Base-by-base conservation (phyloP, 2,113 vertebrate genomes). In the Hemibagrus wyckioides region DNA sequence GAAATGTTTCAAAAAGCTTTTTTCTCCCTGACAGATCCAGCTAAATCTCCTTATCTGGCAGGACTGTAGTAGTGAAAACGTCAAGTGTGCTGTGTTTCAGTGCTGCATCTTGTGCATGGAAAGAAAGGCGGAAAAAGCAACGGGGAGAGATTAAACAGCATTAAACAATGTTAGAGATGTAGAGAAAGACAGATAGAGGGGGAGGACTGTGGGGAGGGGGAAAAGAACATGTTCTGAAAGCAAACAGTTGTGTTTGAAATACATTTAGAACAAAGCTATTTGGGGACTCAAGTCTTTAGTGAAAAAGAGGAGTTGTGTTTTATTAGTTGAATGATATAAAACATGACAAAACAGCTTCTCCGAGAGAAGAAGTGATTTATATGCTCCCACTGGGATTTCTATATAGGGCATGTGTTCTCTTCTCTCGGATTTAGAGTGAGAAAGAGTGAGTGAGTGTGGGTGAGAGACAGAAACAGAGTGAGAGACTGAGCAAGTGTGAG, bases 291-390 rank as follows among this genome's bases (percentile, higher is more conserved):
- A 91, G 93, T 93, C 92, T 93, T 93, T 94, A 94, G 92, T 93
- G 21, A 30, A 80, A 75, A 87, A 90, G 90, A 92, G 89, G 90
- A 92, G 93, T 92, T 91, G 89, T 89, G 91, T 95, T 94, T 94
- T 94, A 94, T 94, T 94, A 94, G 92, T 92, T 92, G 93, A 94
- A 94, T 80, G 90, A 93, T 94, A 95, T 94, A 93, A 95, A 95
- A 94, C 93, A 95, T 93, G 93, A 94, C 93, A 94, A 95, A 95
- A 94, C 90, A 94, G 90, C 92, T 89, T 93, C 92, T 94, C 92
- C 90, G 90, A 94, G 91, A 94, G 89, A 92, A 93, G 94, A 93
- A 93, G 92, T 92, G 90, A 93, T 91, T 92, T 92, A 89, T 89
- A 90, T 88, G 83, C 89, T 94, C 93, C 94, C 93, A 89, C 84